These are phyloP conservation scores for Lynx canadensis DNA, from an alignment of 2,113 vertebrate genomes.

Conservation along the genomic window DNA sequence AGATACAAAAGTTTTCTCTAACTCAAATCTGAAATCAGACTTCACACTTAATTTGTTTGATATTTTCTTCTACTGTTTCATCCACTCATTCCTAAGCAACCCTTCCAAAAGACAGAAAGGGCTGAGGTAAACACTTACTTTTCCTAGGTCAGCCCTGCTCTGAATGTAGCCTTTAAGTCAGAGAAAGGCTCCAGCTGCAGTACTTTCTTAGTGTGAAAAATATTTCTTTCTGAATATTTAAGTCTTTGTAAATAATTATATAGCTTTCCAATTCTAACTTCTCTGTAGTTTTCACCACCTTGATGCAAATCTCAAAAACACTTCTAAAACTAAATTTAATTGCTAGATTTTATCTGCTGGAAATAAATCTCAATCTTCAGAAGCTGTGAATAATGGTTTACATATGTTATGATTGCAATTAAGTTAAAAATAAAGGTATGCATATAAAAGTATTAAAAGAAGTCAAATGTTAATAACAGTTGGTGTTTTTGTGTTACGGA, in stretches of 20 bases:
- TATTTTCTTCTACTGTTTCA: not conserved
- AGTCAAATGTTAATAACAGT: not conserved
- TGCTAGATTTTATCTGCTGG: not conserved
- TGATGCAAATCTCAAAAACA: not conserved
- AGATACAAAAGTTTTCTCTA: not conserved
- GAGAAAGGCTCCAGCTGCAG: not conserved
- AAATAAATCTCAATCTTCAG: not conserved
- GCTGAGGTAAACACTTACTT: not conserved
- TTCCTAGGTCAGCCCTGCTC: not conserved
- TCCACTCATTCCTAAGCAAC: not conserved
- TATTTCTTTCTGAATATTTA: not conserved
- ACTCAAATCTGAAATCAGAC: not conserved
- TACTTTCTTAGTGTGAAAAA: not conserved
- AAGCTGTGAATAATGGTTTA: not conserved
- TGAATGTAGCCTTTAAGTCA: not conserved
- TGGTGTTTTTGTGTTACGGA: not conserved
- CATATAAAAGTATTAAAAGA: not conserved
- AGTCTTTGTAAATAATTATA: not conserved
- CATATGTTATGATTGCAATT: not conserved
- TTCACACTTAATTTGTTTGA: not conserved
- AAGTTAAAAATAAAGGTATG: slow-evolving; percentile 20
- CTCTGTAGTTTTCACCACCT: not conserved
- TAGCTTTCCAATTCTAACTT: not conserved
- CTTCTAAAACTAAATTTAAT: not conserved
- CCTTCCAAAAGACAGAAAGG: not conserved